phyloP scores from a whole-genome alignment of 2,797 vertebrate species.

The Monodelphis domestica region DNA sequence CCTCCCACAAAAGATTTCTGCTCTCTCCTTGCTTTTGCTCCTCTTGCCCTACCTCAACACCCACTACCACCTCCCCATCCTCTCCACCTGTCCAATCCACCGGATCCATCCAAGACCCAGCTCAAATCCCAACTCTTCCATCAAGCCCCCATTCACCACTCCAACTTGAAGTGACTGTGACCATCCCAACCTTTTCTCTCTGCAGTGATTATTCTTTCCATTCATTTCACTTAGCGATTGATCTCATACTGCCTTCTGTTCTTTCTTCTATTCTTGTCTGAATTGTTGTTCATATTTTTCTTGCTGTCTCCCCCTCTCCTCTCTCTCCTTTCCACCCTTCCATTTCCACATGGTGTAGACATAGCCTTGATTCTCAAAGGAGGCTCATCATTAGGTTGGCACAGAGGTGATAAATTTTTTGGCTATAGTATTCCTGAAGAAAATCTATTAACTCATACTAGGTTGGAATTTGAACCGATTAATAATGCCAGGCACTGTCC shows the following conservation, averaged over 20 bases:
- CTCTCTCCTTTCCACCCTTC: too few relatives aligned
- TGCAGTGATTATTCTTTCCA: conserved; percentile 15
- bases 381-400: too few relatives aligned
- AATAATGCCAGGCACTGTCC: too few relatives aligned
- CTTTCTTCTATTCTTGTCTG: not conserved
- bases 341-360: too few relatives aligned
- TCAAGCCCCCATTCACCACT: not conserved
- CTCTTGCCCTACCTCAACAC: not conserved
- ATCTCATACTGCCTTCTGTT: not conserved
- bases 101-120: not conserved
- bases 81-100: not conserved
- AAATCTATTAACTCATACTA: too few relatives aligned
- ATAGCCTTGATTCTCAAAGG: too few relatives aligned
- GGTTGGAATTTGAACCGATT: too few relatives aligned
- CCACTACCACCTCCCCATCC: not conserved
- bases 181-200: not conserved
- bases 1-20: not conserved
- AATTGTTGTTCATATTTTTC: too few relatives aligned
- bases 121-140: not conserved
- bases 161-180: not conserved
- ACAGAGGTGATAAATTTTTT: too few relatives aligned
- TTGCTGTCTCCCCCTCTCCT: too few relatives aligned
- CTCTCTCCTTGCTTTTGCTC: conserved; percentile 2
- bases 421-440: too few relatives aligned
- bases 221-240: conserved; percentile 8